Evolutionary conservation across 2,797 vertebrate species (phyloP), one percentile per base, ranked within the genome.

Genomic region (Perodicticus potto): DNA sequence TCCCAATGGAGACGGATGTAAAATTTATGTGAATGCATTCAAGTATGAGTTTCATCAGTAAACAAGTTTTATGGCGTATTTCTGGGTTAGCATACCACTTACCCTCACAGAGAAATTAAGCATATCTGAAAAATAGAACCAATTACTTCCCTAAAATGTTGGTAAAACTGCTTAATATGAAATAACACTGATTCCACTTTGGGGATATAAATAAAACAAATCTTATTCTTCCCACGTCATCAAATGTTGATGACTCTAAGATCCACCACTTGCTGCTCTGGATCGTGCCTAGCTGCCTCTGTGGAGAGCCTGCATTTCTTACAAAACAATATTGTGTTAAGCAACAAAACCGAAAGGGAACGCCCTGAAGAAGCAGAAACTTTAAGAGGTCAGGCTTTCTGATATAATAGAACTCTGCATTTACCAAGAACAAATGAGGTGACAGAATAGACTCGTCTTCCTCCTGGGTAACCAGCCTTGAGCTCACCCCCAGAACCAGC

Each of bases 381-480:
- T 4, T 84, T n/a, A 59, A 69, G 34, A 80, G 37, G 7, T 16
- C 61, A 45, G 10, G 5, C 59, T 86, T 70, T 32, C 74, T 6
- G 61, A 63, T 4, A 59, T 22, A 65, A 22, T 0, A 34, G 43
- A 89, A n/a, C 3, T 32, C 53, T 55, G 10, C 27, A 13, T 14
- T 76, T 81, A 9, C 20, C 85, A 81, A 89, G 40, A 83, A 73
- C 11, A n/a, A 76, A 16, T 7, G 9, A 76, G n/a, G 27, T 12
- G 27, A 6, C 34, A 1, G 0, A 29, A 3, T 0, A 0, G 0
- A 23, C 3, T 2, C 1, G 1, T 72, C 20, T 83, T 34, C 34
- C 49, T 78, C 16, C 34, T 40, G 17, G 20, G 8, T 9, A 32
- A 53, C 11, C 23, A 1, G 55, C 76, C 59, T 49, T 2, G 5